Evolutionary conservation across 2,888 invertebrate species (phyloP).

Genomic region (Macrosiphum euphorbiae): DNA sequence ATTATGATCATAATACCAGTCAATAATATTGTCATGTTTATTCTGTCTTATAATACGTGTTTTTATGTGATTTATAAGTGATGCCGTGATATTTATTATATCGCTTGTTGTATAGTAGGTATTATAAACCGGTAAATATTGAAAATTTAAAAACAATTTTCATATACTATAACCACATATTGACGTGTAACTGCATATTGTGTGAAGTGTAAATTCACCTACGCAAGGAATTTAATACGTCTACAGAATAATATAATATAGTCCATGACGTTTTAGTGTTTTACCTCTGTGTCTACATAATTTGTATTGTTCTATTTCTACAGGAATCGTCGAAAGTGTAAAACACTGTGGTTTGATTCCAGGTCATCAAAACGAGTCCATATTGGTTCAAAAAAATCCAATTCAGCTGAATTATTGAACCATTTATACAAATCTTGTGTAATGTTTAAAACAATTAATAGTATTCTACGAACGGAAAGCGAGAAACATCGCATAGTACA

Average conservation of each 20-base stretch:
- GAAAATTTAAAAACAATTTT: neutral
- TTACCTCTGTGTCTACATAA: neutral
- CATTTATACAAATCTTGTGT: neutral
- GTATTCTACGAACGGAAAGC: slow-evolving; percentile 1
- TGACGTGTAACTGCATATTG: neutral
- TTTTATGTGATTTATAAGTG: neutral
- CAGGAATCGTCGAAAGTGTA: neutral
- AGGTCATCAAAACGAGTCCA: slow-evolving; percentile 49
- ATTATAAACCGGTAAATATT: neutral
- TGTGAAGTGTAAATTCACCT: neutral
- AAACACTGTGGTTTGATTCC: neutral
- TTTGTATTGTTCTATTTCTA: neutral
- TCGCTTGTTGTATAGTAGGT: neutral
- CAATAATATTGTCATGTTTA: neutral
- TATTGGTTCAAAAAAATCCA: neutral
- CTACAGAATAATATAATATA: neutral
- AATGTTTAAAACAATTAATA: slow-evolving; percentile 21
- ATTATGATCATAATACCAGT: neutral
- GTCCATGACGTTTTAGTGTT: neutral
- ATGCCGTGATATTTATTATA: neutral
- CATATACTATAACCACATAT: neutral
- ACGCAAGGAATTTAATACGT: neutral
- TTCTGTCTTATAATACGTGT: neutral
- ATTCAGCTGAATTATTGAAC: slow-evolving; percentile 25
- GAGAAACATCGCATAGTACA: neutral